Evolutionary conservation across 2,797 vertebrate species (phyloP), one percentile per base, ranked within the genome.

Genomic region (Crax fasciolata): DNA sequence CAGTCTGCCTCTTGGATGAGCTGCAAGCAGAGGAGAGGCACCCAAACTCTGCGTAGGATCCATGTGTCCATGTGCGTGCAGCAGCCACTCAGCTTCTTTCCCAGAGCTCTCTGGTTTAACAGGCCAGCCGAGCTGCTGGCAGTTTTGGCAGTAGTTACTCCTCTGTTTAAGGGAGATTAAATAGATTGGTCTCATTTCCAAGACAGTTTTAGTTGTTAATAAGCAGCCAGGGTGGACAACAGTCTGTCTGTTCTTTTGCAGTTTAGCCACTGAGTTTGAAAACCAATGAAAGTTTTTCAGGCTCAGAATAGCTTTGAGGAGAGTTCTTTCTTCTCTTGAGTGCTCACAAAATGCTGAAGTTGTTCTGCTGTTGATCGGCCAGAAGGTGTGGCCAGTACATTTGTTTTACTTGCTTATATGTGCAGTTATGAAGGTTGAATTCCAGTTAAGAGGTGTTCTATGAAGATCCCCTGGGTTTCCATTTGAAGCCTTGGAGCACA

Each of bases 31-130:
- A 7, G 2, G 46, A 38, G 61, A 4, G 23, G 19, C 17, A 13
- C 18, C 25, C 27, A 66, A 9, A 27, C 17, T 43, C 38, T 46
- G 11, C 3, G 19, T 38, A 54, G 67, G 39, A 76, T 54, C 25
- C 2, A 1, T 6, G 39, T 35, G 7, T 38, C 16, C 6, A 24
- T 0, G 0, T 6, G 0, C 9, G 43, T 62, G 38, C 58, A 61
- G 62, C 46, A 61, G 51, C 32, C 16, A 7, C n/a, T 7, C 38
- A 13, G 7, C 8, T 52, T 52, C 55, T 65, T 54, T 30, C 2
- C 21, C 30, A n/a, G 2, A 59, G 3, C 32, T 18, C 52, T 2
- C 52, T 30, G 35, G 24, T 38, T 76, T 38, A 30, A 44, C 43
- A 21, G 13, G 59, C 15, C 35, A 9, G 21, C 49, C 35, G 23